Percentiles rank a stretch among this genome's conserved stretches.
Conservation (phyloP, 2,797 vertebrate genomes). For the Loris lydekkerianus region DNA sequence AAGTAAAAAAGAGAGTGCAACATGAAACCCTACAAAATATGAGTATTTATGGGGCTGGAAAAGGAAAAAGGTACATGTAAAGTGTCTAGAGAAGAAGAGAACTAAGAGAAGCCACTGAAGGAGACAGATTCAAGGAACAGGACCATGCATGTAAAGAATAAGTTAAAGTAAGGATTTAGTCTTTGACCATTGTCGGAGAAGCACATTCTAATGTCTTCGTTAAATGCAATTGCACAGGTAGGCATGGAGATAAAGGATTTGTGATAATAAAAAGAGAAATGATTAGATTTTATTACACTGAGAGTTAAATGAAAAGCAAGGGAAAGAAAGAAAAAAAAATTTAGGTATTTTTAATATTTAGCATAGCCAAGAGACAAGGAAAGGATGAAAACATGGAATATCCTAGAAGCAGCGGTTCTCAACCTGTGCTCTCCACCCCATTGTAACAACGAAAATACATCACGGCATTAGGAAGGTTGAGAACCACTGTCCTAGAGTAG, state of each 20-base stretch:
- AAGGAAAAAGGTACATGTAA: background rate
- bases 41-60: background rate
- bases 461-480: too few relatives aligned
- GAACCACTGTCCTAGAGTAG: background rate
- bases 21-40: background rate
- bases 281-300: background rate
- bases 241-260: background rate
- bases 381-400: background rate
- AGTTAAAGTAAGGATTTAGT: background rate
- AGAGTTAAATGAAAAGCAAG: background rate
- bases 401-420: background rate
- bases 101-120: background rate
- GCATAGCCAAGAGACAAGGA: background rate
- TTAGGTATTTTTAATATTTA: slow-evolving; percentile 29
- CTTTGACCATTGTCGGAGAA: background rate
- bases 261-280: background rate
- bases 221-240: background rate
- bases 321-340: slow-evolving; percentile 30
- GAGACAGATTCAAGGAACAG: background rate
- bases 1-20: background rate
- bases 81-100: background rate
- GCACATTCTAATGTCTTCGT: background rate
- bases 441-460: too few relatives aligned
- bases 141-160: background rate
- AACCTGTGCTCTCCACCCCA: too few relatives aligned